These are phyloP conservation scores for Nematolebias whitei DNA, from an alignment of 2,113 vertebrate genomes.

Conservation along the genomic window DNA sequence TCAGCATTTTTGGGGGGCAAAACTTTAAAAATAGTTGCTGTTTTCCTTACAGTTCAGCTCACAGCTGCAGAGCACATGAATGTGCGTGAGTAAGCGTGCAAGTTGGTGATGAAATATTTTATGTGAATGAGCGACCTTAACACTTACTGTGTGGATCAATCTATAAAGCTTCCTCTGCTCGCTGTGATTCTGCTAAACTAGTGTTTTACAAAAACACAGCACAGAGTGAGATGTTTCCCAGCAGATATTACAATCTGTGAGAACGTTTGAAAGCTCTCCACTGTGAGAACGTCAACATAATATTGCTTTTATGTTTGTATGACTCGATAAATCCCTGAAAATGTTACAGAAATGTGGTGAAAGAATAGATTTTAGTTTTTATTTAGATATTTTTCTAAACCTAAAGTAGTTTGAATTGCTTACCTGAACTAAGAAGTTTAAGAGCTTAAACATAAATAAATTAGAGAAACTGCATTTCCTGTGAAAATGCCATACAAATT, in stretches of 20 bases:
- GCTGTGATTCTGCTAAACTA: not conserved
- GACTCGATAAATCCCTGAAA: not conserved
- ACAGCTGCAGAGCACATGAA: not conserved
- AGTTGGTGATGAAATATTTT: not conserved
- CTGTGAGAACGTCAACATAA: not conserved
- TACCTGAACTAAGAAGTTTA: too few relatives aligned
- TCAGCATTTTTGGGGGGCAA: too few relatives aligned
- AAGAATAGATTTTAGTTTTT: too few relatives aligned
- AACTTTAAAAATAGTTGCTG: too few relatives aligned
- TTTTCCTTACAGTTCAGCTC: not conserved
- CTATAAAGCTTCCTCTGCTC: not conserved
- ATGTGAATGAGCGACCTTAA: not conserved
- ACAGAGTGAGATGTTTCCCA: too few relatives aligned
- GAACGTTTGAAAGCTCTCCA: not conserved
- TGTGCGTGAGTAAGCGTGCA: not conserved
- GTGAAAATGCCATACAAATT: too few relatives aligned
- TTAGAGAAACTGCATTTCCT: too few relatives aligned
- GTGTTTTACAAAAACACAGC: not conserved
- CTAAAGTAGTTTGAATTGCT: too few relatives aligned
- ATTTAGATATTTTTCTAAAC: too few relatives aligned
- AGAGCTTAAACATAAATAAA: too few relatives aligned
- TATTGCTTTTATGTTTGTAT: not conserved
- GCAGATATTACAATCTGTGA: not conserved
- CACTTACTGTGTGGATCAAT: not conserved
- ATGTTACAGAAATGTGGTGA: not conserved